Conservation (phyloP, 2,797 vertebrate species). For the Macropus fuliginosus region DNA sequence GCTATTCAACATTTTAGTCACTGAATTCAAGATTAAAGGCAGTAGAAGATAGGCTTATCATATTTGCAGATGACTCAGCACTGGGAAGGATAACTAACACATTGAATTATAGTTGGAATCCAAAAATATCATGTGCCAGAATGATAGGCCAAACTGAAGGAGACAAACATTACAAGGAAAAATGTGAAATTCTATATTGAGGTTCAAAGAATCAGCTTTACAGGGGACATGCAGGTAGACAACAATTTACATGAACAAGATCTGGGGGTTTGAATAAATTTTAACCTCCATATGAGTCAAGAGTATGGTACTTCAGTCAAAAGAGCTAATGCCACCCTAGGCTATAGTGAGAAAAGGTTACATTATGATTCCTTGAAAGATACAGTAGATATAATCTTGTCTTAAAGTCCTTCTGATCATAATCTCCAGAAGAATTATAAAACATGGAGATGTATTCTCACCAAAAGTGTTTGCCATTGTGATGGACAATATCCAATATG, state of each 20-base stretch:
- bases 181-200: neutral
- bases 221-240: neutral
- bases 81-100: neutral
- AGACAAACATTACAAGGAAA: neutral
- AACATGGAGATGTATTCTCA: neutral
- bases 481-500: neutral
- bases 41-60: neutral
- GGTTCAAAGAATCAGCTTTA: neutral
- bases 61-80: neutral
- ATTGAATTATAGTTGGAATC: neutral
- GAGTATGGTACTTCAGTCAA: neutral
- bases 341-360: neutral
- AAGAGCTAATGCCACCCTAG: neutral
- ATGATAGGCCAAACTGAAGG: neutral
- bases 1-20: neutral
- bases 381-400: neutral
- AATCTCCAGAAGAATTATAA: neutral
- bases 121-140: neutral
- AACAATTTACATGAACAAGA: neutral
- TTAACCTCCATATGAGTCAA: neutral
- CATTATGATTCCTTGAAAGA: neutral
- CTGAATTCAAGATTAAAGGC: neutral
- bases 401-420: neutral
- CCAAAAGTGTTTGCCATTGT: neutral
- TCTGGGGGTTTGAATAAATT: neutral